Evolutionary conservation across 2,888 invertebrate genomes (phyloP).

Genomic region (Ecliptopera silaceata): DNA sequence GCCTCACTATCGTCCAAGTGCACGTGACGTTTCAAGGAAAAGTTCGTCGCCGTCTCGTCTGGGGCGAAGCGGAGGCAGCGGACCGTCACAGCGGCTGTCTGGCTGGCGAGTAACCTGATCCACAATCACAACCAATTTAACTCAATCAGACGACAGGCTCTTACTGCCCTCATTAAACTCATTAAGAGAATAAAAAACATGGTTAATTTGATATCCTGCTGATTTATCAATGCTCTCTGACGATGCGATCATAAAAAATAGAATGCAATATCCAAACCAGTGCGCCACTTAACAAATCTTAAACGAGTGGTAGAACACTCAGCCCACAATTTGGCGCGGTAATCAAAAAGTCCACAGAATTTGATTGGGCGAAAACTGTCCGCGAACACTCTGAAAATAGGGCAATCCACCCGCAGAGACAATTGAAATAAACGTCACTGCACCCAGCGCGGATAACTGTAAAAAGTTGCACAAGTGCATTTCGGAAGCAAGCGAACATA

Average conservation of each 20-base stretch:
- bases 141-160: slow-evolving; percentile 56
- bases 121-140: slow-evolving; percentile 68
- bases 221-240: slow-evolving; percentile 10
- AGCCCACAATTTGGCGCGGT: slow-evolving; percentile 38
- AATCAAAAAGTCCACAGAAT: slow-evolving; percentile 54
- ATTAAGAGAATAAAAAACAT: slow-evolving; percentile 24
- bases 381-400: slow-evolving; percentile 69
- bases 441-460: slow-evolving; percentile 39
- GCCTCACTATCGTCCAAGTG: slow-evolving; percentile 4
- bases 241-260: slow-evolving; percentile 13
- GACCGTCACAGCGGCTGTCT: slow-evolving; percentile 50
- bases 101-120: slow-evolving; percentile 59
- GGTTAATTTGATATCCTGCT: slow-evolving; percentile 28
- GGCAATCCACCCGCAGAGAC: slow-evolving; percentile 77
- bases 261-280: slow-evolving; percentile 20
- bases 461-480: slow-evolving; percentile 41
- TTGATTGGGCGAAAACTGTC: slow-evolving; percentile 66
- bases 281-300: slow-evolving; percentile 11
- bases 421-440: slow-evolving; percentile 73
- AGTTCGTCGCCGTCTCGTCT: slow-evolving; percentile 47
- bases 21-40: slow-evolving; percentile 28
- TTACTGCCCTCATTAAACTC: slow-evolving; percentile 32
- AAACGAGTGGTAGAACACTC: slow-evolving; percentile 25
- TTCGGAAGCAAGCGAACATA: slow-evolving; percentile 46
- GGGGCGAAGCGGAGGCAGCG: slow-evolving; percentile 40